phyloP scores from a whole-genome alignment of 2,797 vertebrate genomes.

The Poecilia gillii region DNA sequence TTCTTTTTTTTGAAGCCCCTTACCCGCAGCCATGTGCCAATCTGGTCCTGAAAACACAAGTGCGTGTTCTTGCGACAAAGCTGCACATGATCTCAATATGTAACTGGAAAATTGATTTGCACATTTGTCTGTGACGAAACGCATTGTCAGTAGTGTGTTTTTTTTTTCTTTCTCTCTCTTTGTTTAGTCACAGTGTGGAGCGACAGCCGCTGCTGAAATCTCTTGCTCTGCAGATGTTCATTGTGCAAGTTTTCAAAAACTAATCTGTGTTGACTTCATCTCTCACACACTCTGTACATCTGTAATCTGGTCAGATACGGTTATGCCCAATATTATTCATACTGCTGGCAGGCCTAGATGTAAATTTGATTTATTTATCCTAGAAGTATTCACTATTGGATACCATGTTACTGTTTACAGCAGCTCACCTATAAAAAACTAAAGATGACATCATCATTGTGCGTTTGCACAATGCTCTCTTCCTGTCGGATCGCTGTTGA shows the following conservation, averaged over 20 bases:
- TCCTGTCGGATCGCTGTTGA: no score
- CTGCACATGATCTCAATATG: constrained; percentile 54
- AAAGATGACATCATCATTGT: no score
- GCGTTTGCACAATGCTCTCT: no score
- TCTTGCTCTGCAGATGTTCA: constrained; percentile 43
- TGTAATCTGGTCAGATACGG: background rate
- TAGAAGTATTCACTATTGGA: background rate
- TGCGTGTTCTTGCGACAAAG: constrained; percentile 53
- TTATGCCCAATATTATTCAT: background rate
- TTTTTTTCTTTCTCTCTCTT: constrained; percentile 28
- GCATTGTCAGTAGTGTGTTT: constrained; percentile 24
- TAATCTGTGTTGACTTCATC: background rate
- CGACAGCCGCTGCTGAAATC: constrained; percentile 4
- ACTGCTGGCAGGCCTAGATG: background rate
- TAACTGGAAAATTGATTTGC: constrained; percentile 67
- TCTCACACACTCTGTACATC: background rate
- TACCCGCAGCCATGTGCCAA: constrained; percentile 37
- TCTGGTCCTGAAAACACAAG: constrained; percentile 53
- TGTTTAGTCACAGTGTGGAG: constrained; percentile 42
- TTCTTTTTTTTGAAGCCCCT: constrained; percentile 18
- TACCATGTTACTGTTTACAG: background rate
- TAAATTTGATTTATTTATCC: background rate
- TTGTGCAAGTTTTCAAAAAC: constrained; percentile 21
- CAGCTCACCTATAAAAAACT: no score
- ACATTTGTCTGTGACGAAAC: constrained; percentile 60